These are phyloP conservation scores for Neosalanx taihuensis DNA, from an alignment of 2,797 vertebrate genomes.

Conservation along the genomic window DNA sequence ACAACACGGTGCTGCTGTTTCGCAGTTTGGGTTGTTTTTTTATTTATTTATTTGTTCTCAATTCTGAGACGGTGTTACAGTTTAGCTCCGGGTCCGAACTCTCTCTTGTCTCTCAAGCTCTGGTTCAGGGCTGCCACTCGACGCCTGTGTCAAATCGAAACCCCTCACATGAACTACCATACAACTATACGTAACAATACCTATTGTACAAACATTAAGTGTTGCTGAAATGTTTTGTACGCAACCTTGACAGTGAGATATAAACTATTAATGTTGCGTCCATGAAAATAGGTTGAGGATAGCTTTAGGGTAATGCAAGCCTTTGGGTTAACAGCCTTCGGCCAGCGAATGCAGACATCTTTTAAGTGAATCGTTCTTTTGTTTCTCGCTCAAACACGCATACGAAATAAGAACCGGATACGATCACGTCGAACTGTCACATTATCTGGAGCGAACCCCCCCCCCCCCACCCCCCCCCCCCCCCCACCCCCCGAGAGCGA, in stretches of 20 bases:
- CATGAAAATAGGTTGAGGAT: constrained; percentile 28
- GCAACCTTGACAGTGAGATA: neutral
- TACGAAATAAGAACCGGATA: neutral
- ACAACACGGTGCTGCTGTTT: neutral
- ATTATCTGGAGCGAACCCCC: neutral
- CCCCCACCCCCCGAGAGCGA: neutral
- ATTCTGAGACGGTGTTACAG: neutral
- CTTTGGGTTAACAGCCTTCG: neutral
- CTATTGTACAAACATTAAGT: no score
- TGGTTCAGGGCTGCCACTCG: no score
- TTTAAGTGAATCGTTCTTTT: neutral
- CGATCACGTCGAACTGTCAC: neutral
- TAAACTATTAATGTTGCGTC: neutral
- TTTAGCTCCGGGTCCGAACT: neutral
- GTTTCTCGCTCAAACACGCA: neutral
- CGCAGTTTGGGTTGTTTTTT: neutral
- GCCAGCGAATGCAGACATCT: neutral
- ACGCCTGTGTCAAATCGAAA: no score
- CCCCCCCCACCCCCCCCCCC: no score
- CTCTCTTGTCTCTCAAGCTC: neutral
- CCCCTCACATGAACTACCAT: no score
- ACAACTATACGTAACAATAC: no score
- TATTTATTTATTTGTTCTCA: no score
- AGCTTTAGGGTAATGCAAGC: neutral
- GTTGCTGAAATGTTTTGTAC: constrained; percentile 3